phyloP scores from a whole-genome alignment of 2,113 vertebrate species.

The Chamaetylas fuelleborni region DNA sequence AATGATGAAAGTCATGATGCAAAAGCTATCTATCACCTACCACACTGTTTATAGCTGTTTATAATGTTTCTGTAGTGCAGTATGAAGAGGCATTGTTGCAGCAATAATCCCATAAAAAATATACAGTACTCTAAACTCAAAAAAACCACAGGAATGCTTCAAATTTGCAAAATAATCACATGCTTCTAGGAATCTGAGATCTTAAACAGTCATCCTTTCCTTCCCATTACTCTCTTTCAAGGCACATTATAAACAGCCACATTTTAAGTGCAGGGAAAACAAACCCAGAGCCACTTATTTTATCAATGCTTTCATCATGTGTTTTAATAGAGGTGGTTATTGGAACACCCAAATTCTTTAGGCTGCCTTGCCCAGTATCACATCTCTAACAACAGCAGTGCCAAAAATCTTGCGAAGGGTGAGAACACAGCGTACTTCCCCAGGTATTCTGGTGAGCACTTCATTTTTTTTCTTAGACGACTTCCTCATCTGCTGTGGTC shows the following conservation, averaged over 20 bases:
- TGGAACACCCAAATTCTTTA: not conserved
- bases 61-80: not conserved
- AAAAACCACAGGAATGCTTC: not conserved
- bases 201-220: not conserved
- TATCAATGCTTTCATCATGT: not conserved
- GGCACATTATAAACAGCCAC: not conserved
- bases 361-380: not conserved
- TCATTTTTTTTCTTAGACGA: not conserved
- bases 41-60: not conserved
- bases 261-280: not conserved
- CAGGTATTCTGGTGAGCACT: not conserved
- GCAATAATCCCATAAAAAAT: not conserved
- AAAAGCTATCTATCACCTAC: not conserved
- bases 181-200: not conserved
- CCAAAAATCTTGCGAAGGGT: not conserved
- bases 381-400: not conserved
- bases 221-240: not conserved
- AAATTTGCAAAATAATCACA: not conserved
- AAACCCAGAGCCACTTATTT: not conserved
- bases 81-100: not conserved
- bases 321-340: not conserved
- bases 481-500: not conserved
- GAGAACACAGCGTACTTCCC: not conserved
- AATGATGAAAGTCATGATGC: not conserved
- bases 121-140: not conserved